Evolutionary conservation across 2,797 vertebrate species (phyloP).

Genomic region (Rhinoraja longicauda): DNA sequence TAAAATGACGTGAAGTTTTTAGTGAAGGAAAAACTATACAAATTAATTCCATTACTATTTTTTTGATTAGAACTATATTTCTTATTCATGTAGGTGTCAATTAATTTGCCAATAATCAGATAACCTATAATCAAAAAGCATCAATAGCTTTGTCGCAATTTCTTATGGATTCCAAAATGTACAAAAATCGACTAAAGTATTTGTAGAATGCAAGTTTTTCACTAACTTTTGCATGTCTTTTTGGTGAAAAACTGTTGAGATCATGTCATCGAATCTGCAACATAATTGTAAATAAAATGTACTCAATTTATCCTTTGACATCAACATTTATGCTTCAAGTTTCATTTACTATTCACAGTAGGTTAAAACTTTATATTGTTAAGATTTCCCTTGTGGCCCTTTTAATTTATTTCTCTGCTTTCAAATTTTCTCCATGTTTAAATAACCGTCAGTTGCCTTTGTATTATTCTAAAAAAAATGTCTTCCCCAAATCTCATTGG

Average conservation of each 20-base stretch:
- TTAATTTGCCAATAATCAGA: neutral
- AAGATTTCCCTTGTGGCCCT: neutral
- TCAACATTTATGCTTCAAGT: neutral
- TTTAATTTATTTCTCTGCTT: neutral
- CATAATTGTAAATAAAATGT: neutral
- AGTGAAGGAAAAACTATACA: neutral
- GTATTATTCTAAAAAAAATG: neutral
- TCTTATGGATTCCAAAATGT: neutral
- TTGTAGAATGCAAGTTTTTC: neutral
- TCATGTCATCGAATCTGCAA: neutral
- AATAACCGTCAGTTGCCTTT: neutral
- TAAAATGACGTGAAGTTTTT: neutral
- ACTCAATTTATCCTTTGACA: neutral
- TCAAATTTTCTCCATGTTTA: neutral
- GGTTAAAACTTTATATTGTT: neutral
- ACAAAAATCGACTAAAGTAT: neutral
- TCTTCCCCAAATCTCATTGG: neutral
- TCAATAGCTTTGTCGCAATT: neutral
- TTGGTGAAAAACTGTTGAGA: neutral
- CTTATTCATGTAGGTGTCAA: neutral
- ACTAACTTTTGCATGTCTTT: neutral
- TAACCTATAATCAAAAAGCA: neutral
- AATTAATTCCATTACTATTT: neutral
- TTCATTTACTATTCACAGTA: neutral
- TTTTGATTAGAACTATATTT: neutral